Conservation (phyloP, 2,888 invertebrate genomes). For the Electrophaes corylata region DNA sequence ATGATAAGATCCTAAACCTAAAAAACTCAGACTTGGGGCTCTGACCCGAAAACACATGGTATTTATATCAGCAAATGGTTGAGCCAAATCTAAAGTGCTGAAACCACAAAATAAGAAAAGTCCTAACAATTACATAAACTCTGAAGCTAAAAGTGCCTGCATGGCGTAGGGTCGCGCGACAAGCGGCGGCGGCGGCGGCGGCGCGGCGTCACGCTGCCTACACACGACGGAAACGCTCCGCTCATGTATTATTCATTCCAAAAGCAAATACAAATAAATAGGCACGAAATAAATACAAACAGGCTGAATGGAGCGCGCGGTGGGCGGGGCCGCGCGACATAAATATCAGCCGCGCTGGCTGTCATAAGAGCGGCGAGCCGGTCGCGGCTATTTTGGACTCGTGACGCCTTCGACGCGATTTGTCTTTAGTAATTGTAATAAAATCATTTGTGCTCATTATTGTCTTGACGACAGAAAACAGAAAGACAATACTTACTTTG, state of each 20-base stretch:
- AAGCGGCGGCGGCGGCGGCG: constrained; percentile 58
- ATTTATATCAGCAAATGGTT: neutral
- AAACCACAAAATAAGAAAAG: constrained; percentile 7
- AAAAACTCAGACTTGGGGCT: no score
- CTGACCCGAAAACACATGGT: neutral
- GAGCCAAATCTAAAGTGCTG: neutral
- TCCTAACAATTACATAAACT: constrained; percentile 18
- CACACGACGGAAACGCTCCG: constrained; percentile 81
- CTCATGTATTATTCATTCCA: constrained; percentile 82
- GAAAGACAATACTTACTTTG: neutral
- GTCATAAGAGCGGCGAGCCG: constrained; percentile 75
- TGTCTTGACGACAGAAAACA: constrained; percentile 10
- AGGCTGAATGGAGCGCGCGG: constrained; percentile 81
- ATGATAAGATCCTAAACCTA: no score
- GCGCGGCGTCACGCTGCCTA: constrained; percentile 80
- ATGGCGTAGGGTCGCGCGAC: constrained; percentile 51
- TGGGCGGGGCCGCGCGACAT: constrained; percentile 82
- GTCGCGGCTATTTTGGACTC: constrained; percentile 75
- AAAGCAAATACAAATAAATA: constrained; percentile 84
- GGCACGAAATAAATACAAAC: constrained; percentile 83
- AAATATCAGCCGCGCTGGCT: constrained; percentile 79
- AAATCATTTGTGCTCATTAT: constrained; percentile 35
- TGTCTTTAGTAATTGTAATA: constrained; percentile 42
- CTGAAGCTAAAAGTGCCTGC: constrained; percentile 49
- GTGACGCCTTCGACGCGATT: constrained; percentile 47